Base-by-base conservation (phyloP, 2,797 vertebrate species). In the Poecilia wingei region DNA sequence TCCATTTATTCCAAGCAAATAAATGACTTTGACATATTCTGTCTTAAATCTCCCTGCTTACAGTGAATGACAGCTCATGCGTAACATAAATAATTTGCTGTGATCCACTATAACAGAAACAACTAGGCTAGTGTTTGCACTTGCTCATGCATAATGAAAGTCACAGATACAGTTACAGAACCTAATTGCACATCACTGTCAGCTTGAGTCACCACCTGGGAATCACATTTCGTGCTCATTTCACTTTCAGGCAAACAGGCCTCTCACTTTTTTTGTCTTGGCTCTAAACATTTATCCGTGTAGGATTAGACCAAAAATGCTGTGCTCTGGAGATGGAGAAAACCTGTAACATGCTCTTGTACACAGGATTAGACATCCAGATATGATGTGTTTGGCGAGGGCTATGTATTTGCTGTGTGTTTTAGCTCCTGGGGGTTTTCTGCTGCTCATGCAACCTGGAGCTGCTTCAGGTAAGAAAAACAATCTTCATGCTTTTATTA, bases 171-270 rank as follows among this genome's bases (percentile, higher is more conserved):
- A 79, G 91, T 93, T 91, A 93, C 93, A 85, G 90, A 91, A 87
- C 84, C 80, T 88, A 87, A 80, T 39, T 84, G 80, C 74, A 85
- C 87, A 82, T 88, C 86, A 82, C 85, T 91, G 87, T 87, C 88
- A 88, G 84, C 72, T 33, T 33, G 53, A 75, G 89, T 85, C 70
- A 18, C 70, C 82, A 73, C 61, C 76, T 64, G 84, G 86, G 94
- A 87, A 80, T 96, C 93, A 53, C 74, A 81, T 96, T 95, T 87
- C 95, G 8, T 88, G 90, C 84, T 93, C 89, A 86, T 95, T 96
- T 95, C 95, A 94, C 94, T 95, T 93, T 95, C 91, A 90, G 83
- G 90, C 90, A 81, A 78, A 86, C 66, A 72, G 81, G 74, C 85
- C 87, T 93, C 86, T 94, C 86, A 85, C 84, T 93, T 93, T 94